Evolutionary conservation across 2,113 vertebrate genomes (phyloP).

Genomic region (Macquaria australasica): DNA sequence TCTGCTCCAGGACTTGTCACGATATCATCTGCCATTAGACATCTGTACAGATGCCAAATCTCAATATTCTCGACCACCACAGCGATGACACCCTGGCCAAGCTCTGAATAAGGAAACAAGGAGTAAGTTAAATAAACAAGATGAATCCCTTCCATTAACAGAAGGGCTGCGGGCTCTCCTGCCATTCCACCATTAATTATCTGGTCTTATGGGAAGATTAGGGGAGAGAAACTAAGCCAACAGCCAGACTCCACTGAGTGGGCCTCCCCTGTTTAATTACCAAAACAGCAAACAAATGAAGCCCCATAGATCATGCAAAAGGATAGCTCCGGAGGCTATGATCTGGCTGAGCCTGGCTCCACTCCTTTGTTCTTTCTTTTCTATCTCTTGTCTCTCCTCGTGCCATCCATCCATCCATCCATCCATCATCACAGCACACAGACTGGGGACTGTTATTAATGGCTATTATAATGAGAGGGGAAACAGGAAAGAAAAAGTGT

Average conservation of each 20-base stretch:
- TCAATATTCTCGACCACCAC: slow-evolving; percentile 24
- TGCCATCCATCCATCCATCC: slow-evolving; percentile 47
- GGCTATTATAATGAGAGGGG: slow-evolving; percentile 32
- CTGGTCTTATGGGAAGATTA: slow-evolving; percentile 79
- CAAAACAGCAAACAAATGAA: slow-evolving; percentile 76
- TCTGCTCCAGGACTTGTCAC: slow-evolving; percentile 38
- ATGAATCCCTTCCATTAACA: slow-evolving; percentile 80
- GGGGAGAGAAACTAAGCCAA: slow-evolving; percentile 61
- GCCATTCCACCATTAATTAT: slow-evolving; percentile 81
- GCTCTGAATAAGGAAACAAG: slow-evolving; percentile 59
- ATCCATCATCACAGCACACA: slow-evolving; percentile 51
- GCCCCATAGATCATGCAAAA: slow-evolving; percentile 68
- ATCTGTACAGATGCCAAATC: slow-evolving; percentile 38
- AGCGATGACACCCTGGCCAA: slow-evolving; percentile 35
- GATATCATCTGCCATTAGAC: slow-evolving; percentile 46
- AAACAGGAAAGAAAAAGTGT: slow-evolving; percentile 12
- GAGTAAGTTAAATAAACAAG: slow-evolving; percentile 72
- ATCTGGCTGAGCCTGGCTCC: slow-evolving; percentile 54
- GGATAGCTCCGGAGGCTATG: slow-evolving; percentile 54
- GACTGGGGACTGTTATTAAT: slow-evolving; percentile 45
- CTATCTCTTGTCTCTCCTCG: slow-evolving; percentile 39
- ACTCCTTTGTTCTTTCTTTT: slow-evolving; percentile 16
- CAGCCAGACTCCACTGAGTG: slow-evolving; percentile 67
- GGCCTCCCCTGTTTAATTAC: slow-evolving; percentile 78
- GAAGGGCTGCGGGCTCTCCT: slow-evolving; percentile 62